Percentiles rank a stretch among this genome's conserved stretches.
Conservation (phyloP, 1,140 invertebrate genomes). For the Holcopasites calliopsidis region DNA sequence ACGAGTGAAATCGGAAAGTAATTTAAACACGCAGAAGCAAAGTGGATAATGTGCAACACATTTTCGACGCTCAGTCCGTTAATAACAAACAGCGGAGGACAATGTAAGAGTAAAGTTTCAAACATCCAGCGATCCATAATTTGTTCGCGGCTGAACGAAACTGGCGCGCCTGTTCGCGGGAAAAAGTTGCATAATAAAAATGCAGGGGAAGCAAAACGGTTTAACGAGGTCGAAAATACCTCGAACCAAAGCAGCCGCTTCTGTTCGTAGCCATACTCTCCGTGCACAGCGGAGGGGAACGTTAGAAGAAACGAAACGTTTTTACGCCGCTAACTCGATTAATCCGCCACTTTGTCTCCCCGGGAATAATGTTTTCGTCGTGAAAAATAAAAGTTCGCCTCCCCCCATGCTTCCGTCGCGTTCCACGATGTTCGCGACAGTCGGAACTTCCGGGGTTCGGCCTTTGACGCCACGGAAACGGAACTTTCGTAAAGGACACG, state of each 20-base stretch:
- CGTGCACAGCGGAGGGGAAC: background rate
- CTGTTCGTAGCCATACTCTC: background rate
- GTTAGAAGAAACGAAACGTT: background rate
- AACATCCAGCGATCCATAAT: background rate
- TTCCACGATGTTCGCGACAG: background rate
- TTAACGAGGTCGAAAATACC: too few relatives aligned
- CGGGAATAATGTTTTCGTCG: background rate
- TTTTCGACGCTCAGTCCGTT: background rate
- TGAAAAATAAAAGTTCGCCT: background rate
- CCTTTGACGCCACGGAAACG: background rate
- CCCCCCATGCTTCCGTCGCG: background rate
- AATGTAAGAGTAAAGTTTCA: background rate
- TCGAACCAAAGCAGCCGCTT: background rate
- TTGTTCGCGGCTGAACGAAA: background rate
- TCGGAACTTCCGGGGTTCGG: background rate
- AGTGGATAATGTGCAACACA: background rate
- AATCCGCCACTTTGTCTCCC: background rate
- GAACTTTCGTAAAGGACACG: background rate
- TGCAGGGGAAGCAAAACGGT: background rate
- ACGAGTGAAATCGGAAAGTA: too few relatives aligned
- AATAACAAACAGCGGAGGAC: too few relatives aligned
- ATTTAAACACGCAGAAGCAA: too few relatives aligned
- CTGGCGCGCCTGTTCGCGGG: background rate
- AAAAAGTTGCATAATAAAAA: background rate
- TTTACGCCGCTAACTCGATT: background rate